Base-by-base conservation (phyloP, 2,888 invertebrate species). In the Halocaridina rubra region DNA sequence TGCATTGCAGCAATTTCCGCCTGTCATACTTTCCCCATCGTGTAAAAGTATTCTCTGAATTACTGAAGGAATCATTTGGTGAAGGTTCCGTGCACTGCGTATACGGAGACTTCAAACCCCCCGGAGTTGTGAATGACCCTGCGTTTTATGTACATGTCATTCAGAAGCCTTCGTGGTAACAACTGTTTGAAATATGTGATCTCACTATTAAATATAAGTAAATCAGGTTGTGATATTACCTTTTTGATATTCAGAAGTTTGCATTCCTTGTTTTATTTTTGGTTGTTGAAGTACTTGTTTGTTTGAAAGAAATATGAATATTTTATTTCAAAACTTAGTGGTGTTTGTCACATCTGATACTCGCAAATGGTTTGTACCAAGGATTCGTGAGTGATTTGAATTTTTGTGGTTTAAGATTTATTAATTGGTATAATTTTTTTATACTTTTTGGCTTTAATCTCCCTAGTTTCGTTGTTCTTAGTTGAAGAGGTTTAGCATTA, bases 11-110 rank as follows among this genome's bases (percentile, higher is more conserved):
- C 89, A 95, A 96, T 89, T 97, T 97, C 91, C 94, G 97, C 1
- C 92, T 97, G 33, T 96, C 96, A 33, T 97, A 97, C 91, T 96
- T 96, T 92, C 97, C 97, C 0, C 96, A 97, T 91, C 93, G 93
- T 88, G 91, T 97, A 89, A 92, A 93, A 67, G 92, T 93, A 29
- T 97, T 97, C 92, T 94, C 93, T 0, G 90, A 91, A 32, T 95
- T 96, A 92, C 91, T 97, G 85, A 92, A 92, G 88, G 94, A 94
- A 74, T 93, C 94, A 1, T 97, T 97, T 90, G 94, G 94, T 64
- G 90, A 91, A 30, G 91, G 92, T 30, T 93, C 93, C 0, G 92
- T 93, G 76, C 95, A 96, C 90, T 92, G 93, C 86, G 93, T 96
- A 82, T 97, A 93, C 90, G 96, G 94, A 0, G 97, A 97, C 91